Evolutionary conservation across 30 jellyfish, hydroid and myxozoan genomes (phyloP), one percentile per base, ranked within the genome.

Genomic region (Aurelia coerulea): DNA sequence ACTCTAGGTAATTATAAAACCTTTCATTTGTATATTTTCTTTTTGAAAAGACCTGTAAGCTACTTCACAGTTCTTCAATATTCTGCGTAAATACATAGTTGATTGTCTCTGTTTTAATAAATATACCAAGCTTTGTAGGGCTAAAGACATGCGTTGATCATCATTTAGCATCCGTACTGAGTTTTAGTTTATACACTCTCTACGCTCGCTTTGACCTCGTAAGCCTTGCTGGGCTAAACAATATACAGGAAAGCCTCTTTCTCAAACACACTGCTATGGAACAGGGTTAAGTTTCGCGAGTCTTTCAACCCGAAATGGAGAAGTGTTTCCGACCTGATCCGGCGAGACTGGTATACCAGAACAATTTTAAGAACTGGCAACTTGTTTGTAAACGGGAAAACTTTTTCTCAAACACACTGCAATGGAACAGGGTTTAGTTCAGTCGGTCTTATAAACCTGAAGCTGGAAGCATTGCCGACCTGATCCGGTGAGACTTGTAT

Each of bases 221-320:
- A 35, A 78, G 60, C 29, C 80, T 70, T 46, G 52, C 89, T 79
- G 89, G 19, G 89, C 42, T 46, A 31, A 64, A 79, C 89, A 79
- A 79, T 58, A 41, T 31, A 79, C 89, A 79, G 89, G 89, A 79
- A 79, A 79, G 79, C 78, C 80, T 56, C 56, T 77, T 77, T 77
- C 78, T 67, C 80, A 79, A 79, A 79, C 89, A 79, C 54, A 65
- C 80, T 60, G 10, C 39, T 60, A n/a, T 23, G 37, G 35, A 8
- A 60, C 70, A 60, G 35, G 56, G 56, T 46, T 46, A 13, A 15
- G 37, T 60, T 9, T 6, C 33, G 31, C 34, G 3, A 60, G 3
- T 13, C 4, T 58, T 13, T 58, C 5, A 2, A 37, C 49, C 56
- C 56, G 56, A 46, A 1, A 9, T 9, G 56, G 56, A 46, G 2